Evolutionary conservation across 2,888 invertebrate genomes (phyloP), one percentile per base, ranked within the genome.

Genomic region (Embidobia sp.): DNA sequence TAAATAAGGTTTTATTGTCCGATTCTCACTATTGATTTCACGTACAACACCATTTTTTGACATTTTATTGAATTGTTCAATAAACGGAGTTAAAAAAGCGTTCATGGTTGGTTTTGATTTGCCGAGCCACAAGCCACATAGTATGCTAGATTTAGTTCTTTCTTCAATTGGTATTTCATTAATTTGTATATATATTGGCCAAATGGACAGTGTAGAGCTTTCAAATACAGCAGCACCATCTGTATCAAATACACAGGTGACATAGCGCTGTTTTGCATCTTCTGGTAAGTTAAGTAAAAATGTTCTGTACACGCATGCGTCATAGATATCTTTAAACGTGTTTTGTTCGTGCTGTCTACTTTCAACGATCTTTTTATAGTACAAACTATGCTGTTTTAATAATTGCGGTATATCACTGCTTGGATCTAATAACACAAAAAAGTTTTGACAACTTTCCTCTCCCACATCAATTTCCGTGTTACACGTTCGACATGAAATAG

Each of bases 111-210:
- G 61, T 8, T 74, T 74, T n/a, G 42, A 26, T 10, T 35, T 46
- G n/a, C 59, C 46, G 48, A 74, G 61, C 74, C 74, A 66, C 11
- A 74, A 51, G 1, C 35, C 67, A 27, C 31, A 49, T 16, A 59
- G 11, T 11, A 74, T 51, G 3, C 29, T 46, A 10, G 16, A 51
- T 7, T 18, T 15, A 3, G 31, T 15, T 18, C 57, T 48, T 31
- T 27, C 22, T 35, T 40, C 11, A 3, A 51, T 29, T 3, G 49
- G 69, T 7, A 19, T 8, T 11, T 69, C 48, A 48, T 69, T 69
- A 2, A 59, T 26, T 1, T 57, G 35, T 1, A 49, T 11, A 16
- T 59, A 42, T 3, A 59, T 49, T 18, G 69, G 49, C 57, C 57
- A 59, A 40, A 69, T 57, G 3, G 33, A 46, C 19, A 35, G 22